These are phyloP conservation scores for Tethya wilhelma DNA, from an alignment of 37 sponge, comb jelly and placozoan species.

Conservation along the genomic window DNA sequence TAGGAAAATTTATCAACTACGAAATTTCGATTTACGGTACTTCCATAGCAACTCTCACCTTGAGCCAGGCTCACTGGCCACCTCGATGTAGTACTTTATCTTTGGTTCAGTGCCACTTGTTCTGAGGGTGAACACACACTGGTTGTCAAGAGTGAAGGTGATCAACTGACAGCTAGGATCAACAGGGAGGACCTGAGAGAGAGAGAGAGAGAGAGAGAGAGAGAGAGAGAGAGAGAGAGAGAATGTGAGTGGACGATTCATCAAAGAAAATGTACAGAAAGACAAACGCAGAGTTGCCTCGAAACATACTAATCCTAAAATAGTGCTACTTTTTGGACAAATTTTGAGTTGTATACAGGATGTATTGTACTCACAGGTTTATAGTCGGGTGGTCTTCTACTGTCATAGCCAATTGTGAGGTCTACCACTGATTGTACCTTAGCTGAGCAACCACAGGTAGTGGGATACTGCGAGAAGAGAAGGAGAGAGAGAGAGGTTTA, in stretches of 20 bases:
- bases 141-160: constrained; percentile 86
- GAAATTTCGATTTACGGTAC: no score
- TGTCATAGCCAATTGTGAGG: constrained; percentile 96
- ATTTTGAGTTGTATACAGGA: no score
- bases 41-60: no score
- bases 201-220: no score
- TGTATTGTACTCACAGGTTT: constrained; percentile 62
- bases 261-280: neutral
- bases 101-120: constrained; percentile 99
- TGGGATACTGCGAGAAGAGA: constrained; percentile 70
- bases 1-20: no score
- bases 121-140: constrained; percentile 90
- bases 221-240: no score
- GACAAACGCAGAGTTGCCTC: no score
- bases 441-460: constrained; percentile 40
- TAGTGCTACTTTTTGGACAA: no score
- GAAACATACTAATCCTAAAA: no score
- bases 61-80: constrained; percentile 61
- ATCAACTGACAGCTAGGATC: constrained; percentile 86
- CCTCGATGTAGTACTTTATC: constrained; percentile 96
- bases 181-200: constrained; percentile 73
- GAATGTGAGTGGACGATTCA: neutral
- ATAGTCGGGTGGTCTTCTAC: constrained; percentile 64
- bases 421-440: constrained; percentile 77
- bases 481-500: neutral